Percentiles rank a stretch among this genome's conserved stretches.
These are phyloP conservation scores for Vesta saturnalis DNA, from an alignment of 2,888 invertebrate genomes.

Conservation along the genomic window DNA sequence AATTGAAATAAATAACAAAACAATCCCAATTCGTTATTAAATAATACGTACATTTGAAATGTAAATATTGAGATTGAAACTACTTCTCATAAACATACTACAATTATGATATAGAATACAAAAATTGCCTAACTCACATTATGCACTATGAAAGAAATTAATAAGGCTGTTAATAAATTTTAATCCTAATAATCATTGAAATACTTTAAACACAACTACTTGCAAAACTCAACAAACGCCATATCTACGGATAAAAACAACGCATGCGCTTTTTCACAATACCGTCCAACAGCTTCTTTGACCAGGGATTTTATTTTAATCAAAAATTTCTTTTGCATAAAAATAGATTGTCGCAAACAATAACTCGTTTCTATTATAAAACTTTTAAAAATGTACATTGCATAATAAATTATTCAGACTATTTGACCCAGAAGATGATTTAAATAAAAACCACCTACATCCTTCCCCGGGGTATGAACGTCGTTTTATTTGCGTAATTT, in stretches of 20 bases:
- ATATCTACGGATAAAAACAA: slow-evolving; percentile 42
- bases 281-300: slow-evolving; percentile 18
- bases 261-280: slow-evolving; percentile 40
- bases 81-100: slow-evolving; percentile 41
- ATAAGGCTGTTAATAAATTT: slow-evolving; percentile 45
- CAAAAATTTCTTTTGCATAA: slow-evolving; percentile 4
- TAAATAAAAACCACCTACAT: no score
- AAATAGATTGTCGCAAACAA: slow-evolving; percentile 15
- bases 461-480: no score
- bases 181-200: slow-evolving; percentile 48
- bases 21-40: not conserved
- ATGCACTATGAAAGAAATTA: slow-evolving; percentile 42
- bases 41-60: slow-evolving; percentile 22
- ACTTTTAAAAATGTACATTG: not conserved
- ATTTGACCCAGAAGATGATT: no score
- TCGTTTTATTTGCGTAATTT: no score
- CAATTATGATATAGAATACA: slow-evolving; percentile 22
- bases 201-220: slow-evolving; percentile 48
- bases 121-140: slow-evolving; percentile 43
- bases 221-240: slow-evolving; percentile 48
- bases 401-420: not conserved
- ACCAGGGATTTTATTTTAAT: slow-evolving; percentile 28
- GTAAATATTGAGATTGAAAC: slow-evolving; percentile 42
- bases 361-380: not conserved
- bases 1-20: slow-evolving; percentile 24